Percentiles rank a stretch among this genome's conserved stretches.
Conservation (phyloP, 2,888 invertebrate genomes). For the Tanypteryx hageni region DNA sequence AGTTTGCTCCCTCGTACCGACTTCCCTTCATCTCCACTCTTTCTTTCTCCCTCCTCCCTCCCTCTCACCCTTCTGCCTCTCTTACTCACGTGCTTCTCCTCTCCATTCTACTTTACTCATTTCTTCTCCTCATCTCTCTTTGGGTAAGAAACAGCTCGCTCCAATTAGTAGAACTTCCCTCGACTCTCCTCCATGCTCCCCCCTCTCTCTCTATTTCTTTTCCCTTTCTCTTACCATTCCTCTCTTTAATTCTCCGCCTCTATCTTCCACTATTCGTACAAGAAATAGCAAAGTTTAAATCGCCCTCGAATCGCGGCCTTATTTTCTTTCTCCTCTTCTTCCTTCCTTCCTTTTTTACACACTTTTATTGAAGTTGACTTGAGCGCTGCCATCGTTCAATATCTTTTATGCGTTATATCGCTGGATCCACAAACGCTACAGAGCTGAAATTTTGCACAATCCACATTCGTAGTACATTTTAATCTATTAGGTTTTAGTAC, state of each 20-base stretch:
- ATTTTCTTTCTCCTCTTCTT: background rate
- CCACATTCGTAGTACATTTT: too few relatives aligned
- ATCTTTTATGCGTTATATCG: too few relatives aligned
- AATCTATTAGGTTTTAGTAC: too few relatives aligned
- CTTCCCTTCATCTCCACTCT: background rate
- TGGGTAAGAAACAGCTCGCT: constrained; percentile 2
- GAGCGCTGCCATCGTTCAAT: too few relatives aligned
- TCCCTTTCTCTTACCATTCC: background rate
- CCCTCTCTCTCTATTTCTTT: background rate
- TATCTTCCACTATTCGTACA: background rate
- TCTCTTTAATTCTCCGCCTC: background rate
- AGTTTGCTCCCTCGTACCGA: constrained; percentile 26
- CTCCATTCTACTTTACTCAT: background rate
- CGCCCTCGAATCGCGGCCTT: too few relatives aligned
- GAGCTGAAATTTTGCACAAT: too few relatives aligned
- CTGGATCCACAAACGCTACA: too few relatives aligned
- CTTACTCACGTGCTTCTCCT: too few relatives aligned
- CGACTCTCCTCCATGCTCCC: background rate
- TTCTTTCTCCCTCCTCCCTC: background rate
- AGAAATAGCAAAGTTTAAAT: too few relatives aligned
- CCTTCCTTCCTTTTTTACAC: background rate
- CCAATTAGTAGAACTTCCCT: constrained; percentile 3
- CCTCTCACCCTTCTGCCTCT: background rate
- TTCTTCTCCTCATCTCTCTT: background rate
- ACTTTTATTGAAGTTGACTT: too few relatives aligned